Evolutionary conservation across 2,797 vertebrate species (phyloP).

Genomic region (Urosaurus nigricauda): DNA sequence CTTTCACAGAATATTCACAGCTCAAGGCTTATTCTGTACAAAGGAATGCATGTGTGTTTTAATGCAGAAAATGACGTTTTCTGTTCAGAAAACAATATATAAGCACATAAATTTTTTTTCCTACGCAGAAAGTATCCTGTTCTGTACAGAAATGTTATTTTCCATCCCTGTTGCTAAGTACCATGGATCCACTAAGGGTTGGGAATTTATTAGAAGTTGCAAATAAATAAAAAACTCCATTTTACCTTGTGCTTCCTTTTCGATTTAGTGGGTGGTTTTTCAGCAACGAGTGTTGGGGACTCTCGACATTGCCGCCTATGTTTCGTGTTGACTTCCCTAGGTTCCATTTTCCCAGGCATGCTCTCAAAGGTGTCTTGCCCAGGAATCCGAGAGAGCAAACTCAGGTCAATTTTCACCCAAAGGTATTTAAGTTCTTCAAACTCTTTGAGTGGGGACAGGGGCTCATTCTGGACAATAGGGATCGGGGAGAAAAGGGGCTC

Average conservation of each 20-base stretch:
- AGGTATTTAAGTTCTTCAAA: conserved; percentile 89
- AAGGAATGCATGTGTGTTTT: too few relatives aligned
- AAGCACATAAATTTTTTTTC: too few relatives aligned
- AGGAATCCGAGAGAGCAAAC: conserved; percentile 89
- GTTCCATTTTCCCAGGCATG: conserved; percentile 78
- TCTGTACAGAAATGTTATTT: too few relatives aligned
- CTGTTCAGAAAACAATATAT: too few relatives aligned
- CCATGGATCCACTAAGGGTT: background rate
- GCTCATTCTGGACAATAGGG: conserved; percentile 83
- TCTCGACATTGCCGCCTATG: conserved; percentile 86
- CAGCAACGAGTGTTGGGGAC: conserved; percentile 77
- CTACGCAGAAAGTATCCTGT: too few relatives aligned
- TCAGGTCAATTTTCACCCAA: conserved; percentile 97
- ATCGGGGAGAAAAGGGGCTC: conserved; percentile 83
- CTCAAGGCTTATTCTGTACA: too few relatives aligned
- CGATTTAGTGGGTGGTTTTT: conserved; percentile 89
- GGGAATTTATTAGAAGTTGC: background rate
- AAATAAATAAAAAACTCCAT: background rate
- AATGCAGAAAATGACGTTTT: too few relatives aligned
- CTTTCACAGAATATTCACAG: too few relatives aligned
- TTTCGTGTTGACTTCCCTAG: conserved; percentile 85
- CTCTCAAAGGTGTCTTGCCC: conserved; percentile 82
- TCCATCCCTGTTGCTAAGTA: background rate
- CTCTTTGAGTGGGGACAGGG: conserved; percentile 88
- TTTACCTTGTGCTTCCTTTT: conserved; percentile 96